phyloP scores from a whole-genome alignment of 2,113 vertebrate genomes.

The Ariopsis seemanni region DNA sequence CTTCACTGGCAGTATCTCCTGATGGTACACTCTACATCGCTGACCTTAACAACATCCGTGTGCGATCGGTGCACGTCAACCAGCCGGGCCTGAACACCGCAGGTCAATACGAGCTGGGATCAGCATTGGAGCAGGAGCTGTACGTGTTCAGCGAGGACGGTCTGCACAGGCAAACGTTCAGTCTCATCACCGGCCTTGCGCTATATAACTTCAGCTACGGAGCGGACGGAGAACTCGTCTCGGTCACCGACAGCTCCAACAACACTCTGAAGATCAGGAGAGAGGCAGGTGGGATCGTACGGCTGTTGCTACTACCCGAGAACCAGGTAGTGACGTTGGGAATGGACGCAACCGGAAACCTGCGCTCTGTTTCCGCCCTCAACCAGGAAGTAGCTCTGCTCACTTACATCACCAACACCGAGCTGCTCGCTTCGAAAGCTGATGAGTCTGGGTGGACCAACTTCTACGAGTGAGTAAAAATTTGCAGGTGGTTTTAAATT shows the following conservation, averaged over 20 bases:
- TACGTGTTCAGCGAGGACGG: conserved; percentile 85
- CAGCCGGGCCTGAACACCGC: conserved; percentile 76
- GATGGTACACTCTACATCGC: conserved; percentile 88
- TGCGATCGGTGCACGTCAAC: conserved; percentile 81
- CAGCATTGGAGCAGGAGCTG: conserved; percentile 84
- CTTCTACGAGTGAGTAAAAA: conserved; percentile 84
- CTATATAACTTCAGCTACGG: conserved; percentile 88
- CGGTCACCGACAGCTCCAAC: conserved; percentile 80
- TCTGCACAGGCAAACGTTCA: conserved; percentile 84
- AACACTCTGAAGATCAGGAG: conserved; percentile 84
- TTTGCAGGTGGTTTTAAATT: not conserved
- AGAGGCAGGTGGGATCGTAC: conserved; percentile 78
- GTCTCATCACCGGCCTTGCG: conserved; percentile 84
- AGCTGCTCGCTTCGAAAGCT: conserved; percentile 85
- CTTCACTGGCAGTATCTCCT: conserved; percentile 83
- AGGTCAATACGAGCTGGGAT: conserved; percentile 83
- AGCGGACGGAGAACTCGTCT: conserved; percentile 73
- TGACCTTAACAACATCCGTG: conserved; percentile 87
- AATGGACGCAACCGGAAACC: conserved; percentile 77
- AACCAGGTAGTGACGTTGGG: conserved; percentile 86
- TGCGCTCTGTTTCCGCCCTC: conserved; percentile 83
- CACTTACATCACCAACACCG: conserved; percentile 82
- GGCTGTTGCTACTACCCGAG: conserved; percentile 85
- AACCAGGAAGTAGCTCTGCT: conserved; percentile 84
- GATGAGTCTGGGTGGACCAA: conserved; percentile 90